Evolutionary conservation across 2,888 invertebrate species (phyloP).

Genomic region (Helobdella robusta): DNA sequence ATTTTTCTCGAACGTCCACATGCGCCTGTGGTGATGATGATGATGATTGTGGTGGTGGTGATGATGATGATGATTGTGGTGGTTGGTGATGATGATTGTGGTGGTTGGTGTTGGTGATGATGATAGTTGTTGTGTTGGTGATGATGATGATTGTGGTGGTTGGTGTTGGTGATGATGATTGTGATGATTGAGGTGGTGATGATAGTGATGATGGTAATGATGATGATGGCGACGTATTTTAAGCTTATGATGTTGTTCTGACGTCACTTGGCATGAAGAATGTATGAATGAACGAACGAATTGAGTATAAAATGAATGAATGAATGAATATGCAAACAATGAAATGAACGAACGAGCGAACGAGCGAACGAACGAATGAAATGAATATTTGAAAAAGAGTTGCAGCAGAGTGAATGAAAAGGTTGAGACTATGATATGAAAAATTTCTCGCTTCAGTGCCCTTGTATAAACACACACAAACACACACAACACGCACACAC

Average conservation of each 20-base stretch:
- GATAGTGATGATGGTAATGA: background rate
- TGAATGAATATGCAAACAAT: background rate
- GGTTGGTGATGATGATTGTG: background rate
- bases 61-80: too few relatives aligned
- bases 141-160: background rate
- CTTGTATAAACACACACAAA: too few relatives aligned
- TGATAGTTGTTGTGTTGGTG: too few relatives aligned
- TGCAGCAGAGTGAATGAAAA: too few relatives aligned
- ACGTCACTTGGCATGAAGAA: background rate
- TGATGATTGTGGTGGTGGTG: too few relatives aligned
- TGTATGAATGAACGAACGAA: background rate
- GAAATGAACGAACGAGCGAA: background rate
- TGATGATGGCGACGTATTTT: background rate
- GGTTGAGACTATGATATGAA: too few relatives aligned
- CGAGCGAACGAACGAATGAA: too few relatives aligned
- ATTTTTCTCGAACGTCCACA: slow-evolving; percentile 27
- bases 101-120: too few relatives aligned
- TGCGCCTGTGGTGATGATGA: slow-evolving; percentile 22
- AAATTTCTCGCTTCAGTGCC: too few relatives aligned
- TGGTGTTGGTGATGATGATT: background rate
- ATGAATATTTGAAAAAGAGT: too few relatives aligned
- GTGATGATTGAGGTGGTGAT: background rate
- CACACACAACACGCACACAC: too few relatives aligned
- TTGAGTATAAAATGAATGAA: background rate
- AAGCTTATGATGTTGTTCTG: background rate